Evolutionary conservation across 2,113 vertebrate genomes (phyloP).

Genomic region (Grallaria varia): DNA sequence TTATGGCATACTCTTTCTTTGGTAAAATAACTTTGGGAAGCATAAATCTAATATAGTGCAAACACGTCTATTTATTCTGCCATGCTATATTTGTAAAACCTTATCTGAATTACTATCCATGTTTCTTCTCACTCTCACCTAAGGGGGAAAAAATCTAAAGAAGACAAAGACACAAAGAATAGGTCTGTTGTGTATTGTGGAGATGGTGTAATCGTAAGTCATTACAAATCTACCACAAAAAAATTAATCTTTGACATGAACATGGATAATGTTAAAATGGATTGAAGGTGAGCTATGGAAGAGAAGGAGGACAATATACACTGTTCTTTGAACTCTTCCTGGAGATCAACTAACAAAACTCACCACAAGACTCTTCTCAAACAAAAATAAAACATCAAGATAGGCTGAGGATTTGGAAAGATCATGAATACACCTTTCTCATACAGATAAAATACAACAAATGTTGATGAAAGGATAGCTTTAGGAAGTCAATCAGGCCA

Average conservation of each 20-base stretch:
- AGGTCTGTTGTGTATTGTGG: neutral
- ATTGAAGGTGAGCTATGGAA: neutral
- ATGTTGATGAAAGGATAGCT: neutral
- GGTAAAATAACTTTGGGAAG: neutral
- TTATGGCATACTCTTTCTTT: neutral
- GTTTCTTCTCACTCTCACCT: neutral
- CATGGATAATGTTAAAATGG: neutral
- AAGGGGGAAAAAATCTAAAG: neutral
- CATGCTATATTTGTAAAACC: neutral
- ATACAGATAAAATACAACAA: neutral
- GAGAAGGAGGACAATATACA: neutral
- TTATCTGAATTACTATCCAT: neutral
- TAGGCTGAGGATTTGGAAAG: neutral
- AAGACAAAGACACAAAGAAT: neutral
- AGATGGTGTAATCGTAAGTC: neutral
- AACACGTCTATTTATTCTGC: neutral
- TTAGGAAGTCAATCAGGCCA: neutral
- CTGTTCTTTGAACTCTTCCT: neutral
- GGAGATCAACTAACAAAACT: neutral
- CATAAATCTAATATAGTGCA: neutral
- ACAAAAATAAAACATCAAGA: neutral
- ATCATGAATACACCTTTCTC: neutral
- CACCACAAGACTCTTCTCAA: neutral
- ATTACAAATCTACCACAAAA: neutral
- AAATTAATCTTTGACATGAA: neutral